phyloP scores from a whole-genome alignment of 2,888 invertebrate genomes.

The Rotaria sp. region DNA sequence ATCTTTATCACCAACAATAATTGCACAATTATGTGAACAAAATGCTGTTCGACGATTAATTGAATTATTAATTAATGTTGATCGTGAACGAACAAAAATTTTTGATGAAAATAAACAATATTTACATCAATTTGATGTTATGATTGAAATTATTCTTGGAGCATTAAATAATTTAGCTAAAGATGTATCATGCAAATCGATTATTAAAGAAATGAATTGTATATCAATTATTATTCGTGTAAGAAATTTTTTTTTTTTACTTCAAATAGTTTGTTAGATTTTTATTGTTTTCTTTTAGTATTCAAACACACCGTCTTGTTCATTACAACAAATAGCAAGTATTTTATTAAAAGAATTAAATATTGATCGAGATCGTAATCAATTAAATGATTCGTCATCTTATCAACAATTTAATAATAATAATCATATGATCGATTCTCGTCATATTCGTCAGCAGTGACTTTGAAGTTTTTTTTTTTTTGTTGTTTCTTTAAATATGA shows the following conservation, averaged over 20 bases:
- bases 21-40: constrained; percentile 6
- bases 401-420: background rate
- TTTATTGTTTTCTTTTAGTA: background rate
- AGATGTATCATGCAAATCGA: background rate
- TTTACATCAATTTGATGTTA: constrained; percentile 26
- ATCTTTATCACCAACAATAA: background rate
- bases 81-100: background rate
- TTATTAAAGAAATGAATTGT: constrained; percentile 17
- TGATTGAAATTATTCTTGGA: constrained; percentile 23
- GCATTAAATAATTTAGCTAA: background rate
- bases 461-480: background rate
- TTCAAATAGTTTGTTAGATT: too few species aligned
- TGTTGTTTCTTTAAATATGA: background rate
- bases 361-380: background rate
- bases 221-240: background rate
- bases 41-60: background rate
- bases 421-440: constrained; percentile 6
- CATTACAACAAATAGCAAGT: background rate
- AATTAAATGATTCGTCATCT: background rate
- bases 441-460: background rate
- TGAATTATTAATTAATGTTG: background rate
- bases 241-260: background rate
- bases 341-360: constrained; percentile 11
- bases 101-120: background rate
- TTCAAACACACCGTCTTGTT: background rate